Conservation (phyloP, 92 coral and sea anemone genomes). For the Palythoa grandiflora region DNA sequence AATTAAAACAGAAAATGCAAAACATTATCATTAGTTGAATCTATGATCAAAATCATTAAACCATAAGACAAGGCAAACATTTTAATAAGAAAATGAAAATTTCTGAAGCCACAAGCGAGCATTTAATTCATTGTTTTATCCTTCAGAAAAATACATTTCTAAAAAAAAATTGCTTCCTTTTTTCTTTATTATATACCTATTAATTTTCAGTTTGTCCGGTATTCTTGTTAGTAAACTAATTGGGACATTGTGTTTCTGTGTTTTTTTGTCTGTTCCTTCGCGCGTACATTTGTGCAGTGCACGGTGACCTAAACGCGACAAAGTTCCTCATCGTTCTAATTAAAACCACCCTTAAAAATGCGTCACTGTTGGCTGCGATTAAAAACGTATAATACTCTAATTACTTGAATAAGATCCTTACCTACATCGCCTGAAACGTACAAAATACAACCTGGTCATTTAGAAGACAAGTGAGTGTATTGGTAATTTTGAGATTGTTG, state of each 20-base stretch:
- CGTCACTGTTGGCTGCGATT: neutral
- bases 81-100: neutral
- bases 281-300: neutral
- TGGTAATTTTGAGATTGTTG: neutral
- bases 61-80: slow-evolving; percentile 1
- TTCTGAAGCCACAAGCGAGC: slow-evolving; percentile 17
- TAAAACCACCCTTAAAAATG: neutral
- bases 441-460: neutral
- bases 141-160: neutral
- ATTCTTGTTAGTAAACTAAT: neutral
- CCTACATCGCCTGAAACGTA: neutral
- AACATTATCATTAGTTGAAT: neutral
- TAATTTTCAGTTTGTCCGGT: slow-evolving; percentile 21
- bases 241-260: neutral
- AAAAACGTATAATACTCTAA: neutral
- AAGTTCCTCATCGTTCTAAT: neutral
- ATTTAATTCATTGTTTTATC: neutral
- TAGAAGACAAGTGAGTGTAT: neutral
- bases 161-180: neutral
- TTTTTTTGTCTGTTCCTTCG: neutral
- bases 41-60: neutral
- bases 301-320: neutral
- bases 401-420: neutral
- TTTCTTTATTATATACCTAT: slow-evolving; percentile 2
- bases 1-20: neutral